Percentiles rank a stretch among this genome's conserved stretches.
phyloP scores from a whole-genome alignment of 2,797 vertebrate species.

The Neosilurus hyrtlii region DNA sequence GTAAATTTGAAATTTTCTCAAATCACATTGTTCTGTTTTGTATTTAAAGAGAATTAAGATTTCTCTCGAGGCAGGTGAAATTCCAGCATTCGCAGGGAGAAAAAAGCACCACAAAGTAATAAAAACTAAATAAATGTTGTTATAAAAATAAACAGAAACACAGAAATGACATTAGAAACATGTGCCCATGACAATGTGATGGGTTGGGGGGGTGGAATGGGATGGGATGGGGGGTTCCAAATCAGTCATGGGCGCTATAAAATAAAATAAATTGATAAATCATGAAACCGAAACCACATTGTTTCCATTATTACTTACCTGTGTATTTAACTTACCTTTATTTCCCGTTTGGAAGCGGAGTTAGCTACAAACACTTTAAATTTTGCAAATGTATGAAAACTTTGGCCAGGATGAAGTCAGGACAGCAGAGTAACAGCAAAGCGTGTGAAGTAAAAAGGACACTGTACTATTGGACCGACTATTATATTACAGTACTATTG shows the following conservation, averaged over 20 bases:
- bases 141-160: no score
- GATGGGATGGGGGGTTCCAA: background rate
- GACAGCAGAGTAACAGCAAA: constrained; percentile 9
- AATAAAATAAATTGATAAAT: background rate
- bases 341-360: constrained; percentile 20
- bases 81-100: background rate
- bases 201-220: background rate
- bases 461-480: background rate
- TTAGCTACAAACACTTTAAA: constrained; percentile 1
- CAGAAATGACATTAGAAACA: background rate
- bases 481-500: background rate
- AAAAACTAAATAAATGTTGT: background rate
- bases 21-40: background rate
- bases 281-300: background rate
- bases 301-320: constrained; percentile 49
- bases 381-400: constrained; percentile 10
- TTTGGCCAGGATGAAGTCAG: constrained; percentile 20
- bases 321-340: constrained; percentile 46
- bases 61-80: background rate
- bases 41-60: no score
- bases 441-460: background rate
- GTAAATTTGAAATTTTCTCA: background rate
- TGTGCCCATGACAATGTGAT: background rate
- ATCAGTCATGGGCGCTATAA: background rate
- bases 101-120: background rate